A percentile compares a stretch with the other conserved stretches of the same genome.
Conservation (phyloP, 2,113 vertebrate species). For the Ptilonorhynchus violaceus region DNA sequence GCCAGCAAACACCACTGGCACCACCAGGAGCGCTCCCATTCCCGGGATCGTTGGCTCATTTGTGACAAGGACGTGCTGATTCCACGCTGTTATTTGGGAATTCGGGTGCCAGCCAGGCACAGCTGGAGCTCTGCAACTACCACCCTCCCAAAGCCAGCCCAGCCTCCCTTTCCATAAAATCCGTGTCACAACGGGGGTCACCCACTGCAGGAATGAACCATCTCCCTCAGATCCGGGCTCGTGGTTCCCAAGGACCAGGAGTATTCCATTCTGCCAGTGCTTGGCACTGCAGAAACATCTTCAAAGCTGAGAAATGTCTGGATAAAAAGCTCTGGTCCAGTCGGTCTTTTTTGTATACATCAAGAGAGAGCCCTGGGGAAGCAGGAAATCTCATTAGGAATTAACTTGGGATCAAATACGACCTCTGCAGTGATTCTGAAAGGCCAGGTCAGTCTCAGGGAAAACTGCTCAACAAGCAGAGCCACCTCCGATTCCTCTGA, state of each 20-base stretch:
- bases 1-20: background rate
- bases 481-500: background rate
- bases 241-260: background rate
- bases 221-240: background rate
- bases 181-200: background rate
- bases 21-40: background rate
- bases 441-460: background rate
- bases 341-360: background rate
- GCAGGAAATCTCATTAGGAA: constrained; percentile 16
- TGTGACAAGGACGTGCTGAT: background rate
- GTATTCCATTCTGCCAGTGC: background rate
- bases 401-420: constrained; percentile 7
- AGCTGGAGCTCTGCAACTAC: background rate
- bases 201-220: background rate
- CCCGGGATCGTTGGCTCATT: accelerated
- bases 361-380: background rate
- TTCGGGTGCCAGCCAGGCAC: background rate
- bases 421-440: background rate
- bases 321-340: background rate
- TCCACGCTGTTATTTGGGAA: background rate
- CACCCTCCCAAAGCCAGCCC: background rate
- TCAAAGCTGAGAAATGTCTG: background rate
- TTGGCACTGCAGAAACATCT: background rate
- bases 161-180: background rate
- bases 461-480: background rate